phyloP scores from a whole-genome alignment of 2,113 vertebrate species.

The Eidolon helvum region DNA sequence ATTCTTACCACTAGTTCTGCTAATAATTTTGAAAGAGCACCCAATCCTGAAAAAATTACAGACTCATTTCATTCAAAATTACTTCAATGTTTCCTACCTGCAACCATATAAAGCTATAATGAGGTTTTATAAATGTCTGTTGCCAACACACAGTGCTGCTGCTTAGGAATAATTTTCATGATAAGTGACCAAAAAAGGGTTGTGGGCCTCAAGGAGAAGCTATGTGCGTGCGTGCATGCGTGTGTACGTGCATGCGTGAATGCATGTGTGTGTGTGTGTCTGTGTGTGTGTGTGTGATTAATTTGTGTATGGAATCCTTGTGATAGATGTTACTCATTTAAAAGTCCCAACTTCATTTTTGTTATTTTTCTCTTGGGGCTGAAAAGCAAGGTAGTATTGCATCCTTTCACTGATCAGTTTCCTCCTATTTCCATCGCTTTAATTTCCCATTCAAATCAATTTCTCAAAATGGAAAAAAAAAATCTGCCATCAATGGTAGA shows the following conservation, averaged over 20 bases:
- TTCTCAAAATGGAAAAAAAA: neutral
- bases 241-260: too few relatives aligned
- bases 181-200: conserved; percentile 2
- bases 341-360: neutral
- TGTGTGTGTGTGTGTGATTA: neutral
- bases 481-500: neutral
- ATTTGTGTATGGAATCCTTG: neutral
- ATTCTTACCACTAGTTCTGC: conserved; percentile 2
- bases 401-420: neutral
- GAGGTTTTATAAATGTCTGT: conserved; percentile 38
- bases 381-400: neutral
- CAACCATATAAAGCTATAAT: neutral
- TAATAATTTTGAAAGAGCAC: conserved; percentile 30
- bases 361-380: neutral
- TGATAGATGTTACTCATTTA: neutral
- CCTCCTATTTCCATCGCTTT: neutral
- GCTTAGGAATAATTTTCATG: conserved; percentile 18
- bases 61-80: conserved; percentile 1
- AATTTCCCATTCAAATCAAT: conserved; percentile 16
- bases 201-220: neutral
- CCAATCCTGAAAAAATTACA: conserved; percentile 11
- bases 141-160: neutral
- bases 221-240: accelerated
- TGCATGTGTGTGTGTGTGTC: too few relatives aligned
- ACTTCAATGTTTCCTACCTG: neutral